These are phyloP conservation scores for Scortum barcoo DNA, from an alignment of 2,113 vertebrate species.

Conservation along the genomic window DNA sequence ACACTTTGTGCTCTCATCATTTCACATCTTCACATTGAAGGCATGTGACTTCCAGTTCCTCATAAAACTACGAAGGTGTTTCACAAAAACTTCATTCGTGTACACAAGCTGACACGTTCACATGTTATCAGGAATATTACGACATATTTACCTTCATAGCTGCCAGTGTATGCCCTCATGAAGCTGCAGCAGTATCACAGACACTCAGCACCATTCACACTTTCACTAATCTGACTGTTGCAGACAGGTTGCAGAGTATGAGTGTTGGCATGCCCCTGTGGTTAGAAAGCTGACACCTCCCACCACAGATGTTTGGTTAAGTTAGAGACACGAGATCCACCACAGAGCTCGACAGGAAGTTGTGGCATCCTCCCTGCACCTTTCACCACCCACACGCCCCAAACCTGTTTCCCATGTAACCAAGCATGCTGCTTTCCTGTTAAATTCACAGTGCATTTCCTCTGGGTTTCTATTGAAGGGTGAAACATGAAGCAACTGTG, in stretches of 20 bases:
- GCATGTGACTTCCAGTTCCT: not conserved
- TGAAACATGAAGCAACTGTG: slow-evolving; percentile 7
- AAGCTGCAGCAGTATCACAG: not conserved
- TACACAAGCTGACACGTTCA: not conserved
- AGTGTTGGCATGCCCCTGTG: not conserved
- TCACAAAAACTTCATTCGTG: not conserved
- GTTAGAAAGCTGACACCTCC: not conserved
- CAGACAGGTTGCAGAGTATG: not conserved
- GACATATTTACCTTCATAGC: slow-evolving; percentile 11
- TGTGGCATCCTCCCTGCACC: not conserved
- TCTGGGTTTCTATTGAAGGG: slow-evolving; percentile 1
- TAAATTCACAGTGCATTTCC: not conserved
- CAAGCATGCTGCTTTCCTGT: not conserved
- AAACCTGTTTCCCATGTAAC: not conserved
- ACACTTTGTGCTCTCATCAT: too few species aligned
- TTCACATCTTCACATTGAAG: not conserved
- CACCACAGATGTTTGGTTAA: slow-evolving; percentile 18
- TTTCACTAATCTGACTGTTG: not conserved
- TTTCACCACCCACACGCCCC: not conserved
- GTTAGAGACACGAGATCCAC: not conserved
- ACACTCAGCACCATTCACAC: not conserved
- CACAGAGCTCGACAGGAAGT: slow-evolving; percentile 19
- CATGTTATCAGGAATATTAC: not conserved
- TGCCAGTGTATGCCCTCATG: not conserved
- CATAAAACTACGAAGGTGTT: not conserved